These are phyloP conservation scores for Champsocephalus gunnari DNA, from an alignment of 2,797 vertebrate species.

Conservation along the genomic window DNA sequence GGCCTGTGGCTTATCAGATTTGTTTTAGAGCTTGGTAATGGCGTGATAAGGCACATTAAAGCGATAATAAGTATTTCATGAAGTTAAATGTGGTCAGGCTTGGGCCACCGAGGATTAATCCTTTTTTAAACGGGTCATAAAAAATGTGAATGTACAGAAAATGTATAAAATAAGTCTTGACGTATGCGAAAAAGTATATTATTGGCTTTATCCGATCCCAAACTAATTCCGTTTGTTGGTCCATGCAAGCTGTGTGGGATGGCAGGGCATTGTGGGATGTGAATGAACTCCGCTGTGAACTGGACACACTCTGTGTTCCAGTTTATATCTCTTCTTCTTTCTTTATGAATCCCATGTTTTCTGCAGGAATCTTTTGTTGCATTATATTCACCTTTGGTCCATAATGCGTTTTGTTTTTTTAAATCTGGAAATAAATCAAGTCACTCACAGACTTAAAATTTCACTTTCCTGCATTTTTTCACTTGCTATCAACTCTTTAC, in stretches of 20 bases:
- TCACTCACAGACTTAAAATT: not conserved
- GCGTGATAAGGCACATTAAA: constrained; percentile 75
- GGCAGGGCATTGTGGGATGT: constrained; percentile 27
- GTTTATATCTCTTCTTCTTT: constrained; percentile 34
- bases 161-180: constrained; percentile 33
- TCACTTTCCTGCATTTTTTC: constrained; percentile 16
- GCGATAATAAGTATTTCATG: constrained; percentile 77
- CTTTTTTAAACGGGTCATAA: constrained; percentile 49
- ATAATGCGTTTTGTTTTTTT: not conserved
- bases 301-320: constrained; percentile 20
- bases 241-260: constrained; percentile 23
- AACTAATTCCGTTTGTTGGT: constrained; percentile 48
- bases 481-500: not conserved
- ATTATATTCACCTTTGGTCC: constrained; percentile 2
- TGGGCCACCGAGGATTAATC: constrained; percentile 43
- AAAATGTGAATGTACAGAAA: constrained; percentile 35
- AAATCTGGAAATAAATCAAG: not conserved
- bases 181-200: constrained; percentile 9
- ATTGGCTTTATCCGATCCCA: constrained; percentile 26
- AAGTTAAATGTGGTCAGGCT: constrained; percentile 62
- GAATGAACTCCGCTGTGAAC: constrained; percentile 40
- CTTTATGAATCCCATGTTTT: constrained; percentile 2
- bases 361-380: not conserved
- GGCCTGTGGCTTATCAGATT: constrained; percentile 73
- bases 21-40: constrained; percentile 72